Evolutionary conservation across 1,140 invertebrate species (phyloP).

Genomic region (Apocrypta bakeri): DNA sequence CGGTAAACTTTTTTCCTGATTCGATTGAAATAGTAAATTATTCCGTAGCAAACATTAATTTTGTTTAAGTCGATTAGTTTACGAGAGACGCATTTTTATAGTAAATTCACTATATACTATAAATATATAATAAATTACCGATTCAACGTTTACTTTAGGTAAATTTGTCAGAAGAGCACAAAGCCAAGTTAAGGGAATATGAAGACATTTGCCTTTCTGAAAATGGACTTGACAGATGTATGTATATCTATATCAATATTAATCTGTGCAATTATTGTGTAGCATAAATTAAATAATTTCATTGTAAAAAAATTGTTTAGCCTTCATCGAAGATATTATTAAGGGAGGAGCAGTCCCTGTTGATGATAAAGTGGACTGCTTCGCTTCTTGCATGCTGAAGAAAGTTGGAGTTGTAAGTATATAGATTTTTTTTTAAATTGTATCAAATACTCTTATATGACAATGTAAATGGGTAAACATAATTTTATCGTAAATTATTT

Average conservation of each 20-base stretch:
- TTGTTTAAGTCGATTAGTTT: too few species aligned
- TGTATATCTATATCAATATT: neutral
- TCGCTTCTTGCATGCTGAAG: constrained; percentile 53
- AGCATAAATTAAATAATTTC: neutral
- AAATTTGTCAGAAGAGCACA: constrained; percentile 26
- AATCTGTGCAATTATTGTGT: neutral
- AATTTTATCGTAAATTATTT: too few species aligned
- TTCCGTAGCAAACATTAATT: too few species aligned
- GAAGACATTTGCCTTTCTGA: constrained; percentile 37
- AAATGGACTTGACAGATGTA: constrained; percentile 38
- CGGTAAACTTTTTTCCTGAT: neutral
- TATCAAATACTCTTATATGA: too few species aligned
- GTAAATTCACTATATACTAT: too few species aligned
- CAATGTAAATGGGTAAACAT: too few species aligned
- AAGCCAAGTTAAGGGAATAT: constrained; percentile 14
- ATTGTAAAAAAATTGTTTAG: neutral
- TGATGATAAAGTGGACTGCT: constrained; percentile 55
- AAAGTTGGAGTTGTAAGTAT: constrained; percentile 57
- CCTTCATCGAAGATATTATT: constrained; percentile 5
- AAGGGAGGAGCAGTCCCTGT: neutral
- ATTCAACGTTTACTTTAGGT: neutral
- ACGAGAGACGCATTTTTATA: too few species aligned
- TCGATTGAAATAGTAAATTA: too few species aligned
- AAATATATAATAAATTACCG: too few species aligned
- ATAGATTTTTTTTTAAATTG: too few species aligned